Evolutionary conservation across 2,888 invertebrate species (phyloP), one percentile per base, ranked within the genome.

Genomic region (Palloptera scutellata): DNA sequence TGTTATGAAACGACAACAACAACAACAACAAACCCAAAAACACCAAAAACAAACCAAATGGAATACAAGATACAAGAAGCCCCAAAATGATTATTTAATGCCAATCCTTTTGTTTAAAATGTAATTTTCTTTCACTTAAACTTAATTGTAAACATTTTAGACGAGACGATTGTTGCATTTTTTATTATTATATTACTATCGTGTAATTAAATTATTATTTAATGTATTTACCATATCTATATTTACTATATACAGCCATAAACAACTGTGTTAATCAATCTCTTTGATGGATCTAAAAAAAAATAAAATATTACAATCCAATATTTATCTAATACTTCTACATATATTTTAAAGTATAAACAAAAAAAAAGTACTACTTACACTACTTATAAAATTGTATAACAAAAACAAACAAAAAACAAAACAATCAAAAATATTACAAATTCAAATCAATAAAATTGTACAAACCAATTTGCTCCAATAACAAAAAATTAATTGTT

Each of bases 21-120:
- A 13, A 20, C 41, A 30, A 54, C 57, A 52, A 20, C 12, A 20
- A 58, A 62, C 15, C 9, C 17, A 11, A 51, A 9, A 55, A 54
- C 13, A 15, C 42, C 17, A 58, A 55, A 30, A 67, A 70, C 67
- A 15, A 51, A 57, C n/a, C n/a, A n/a, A n/a, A n/a, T n/a, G n/a
- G n/a, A n/a, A n/a, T n/a, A n/a, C n/a, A n/a, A n/a, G n/a, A n/a
- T n/a, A 62, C 52, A 69, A 52, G 19, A 53, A 52, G 59, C 43
- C 17, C 52, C 54, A 58, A 42, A 57, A 65, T 57, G 64, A 64
- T 17, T 55, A 59, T 76, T 74, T 75, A 79, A 81, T 81, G 78
- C 76, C 75, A 81, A 81, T 82, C 81, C 76, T 81, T 80, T 81
- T 81, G 81, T 75, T 80, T 82, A 79, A 81, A 82, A 81, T 82